Base-by-base conservation (phyloP, 2,888 invertebrate species). In the Ichneumon xanthorius region DNA sequence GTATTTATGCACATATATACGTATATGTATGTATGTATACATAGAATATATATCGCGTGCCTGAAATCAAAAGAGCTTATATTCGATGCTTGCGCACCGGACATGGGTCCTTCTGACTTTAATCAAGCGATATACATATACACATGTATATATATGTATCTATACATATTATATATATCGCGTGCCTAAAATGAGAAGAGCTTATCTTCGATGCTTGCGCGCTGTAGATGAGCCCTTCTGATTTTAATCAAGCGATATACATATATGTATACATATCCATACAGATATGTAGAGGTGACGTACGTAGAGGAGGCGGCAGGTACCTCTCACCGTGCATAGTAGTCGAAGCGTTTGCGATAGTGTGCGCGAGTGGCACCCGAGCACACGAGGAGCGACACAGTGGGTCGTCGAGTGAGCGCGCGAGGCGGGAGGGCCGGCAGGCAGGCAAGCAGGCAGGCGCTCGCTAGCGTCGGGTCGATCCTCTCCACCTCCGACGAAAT, bases 401-500 rank as follows among this genome's bases (percentile, higher is more conserved):
- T 80, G 65, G 80, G 73, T 77, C 82, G 85, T 72, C 63, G 83
- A 58, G 85, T 40, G 67, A 75, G 76, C 48, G 67, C 33, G 40
- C 71, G 71, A 50, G 30, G 67, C 53, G 61, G 53, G 45, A 11
- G 48, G 73, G 50, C 45, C 7, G 61, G 45, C 53, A n/a, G 55
- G 58, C 5, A 40, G 26, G 40, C 16, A 40, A n/a, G 61, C 55
- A 33, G 6, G 82, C 58, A 58, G 55, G 53, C 76, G 82, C 33
- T 65, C 45, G 63, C 73, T 80, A 58, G 55, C 71, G 58, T 78
- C 83, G 84, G 86, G 84, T 86, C 86, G 86, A 86, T 84, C 84
- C 86, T 82, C 82, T 77, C 80, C 65, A 65, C 78, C 82, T 82
- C 73, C 84, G 75, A 84, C 81, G 79, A 86, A 81, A 84, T 86